Evolutionary conservation across 2,797 vertebrate genomes (phyloP).

Genomic region (Pygocentrus nattereri): DNA sequence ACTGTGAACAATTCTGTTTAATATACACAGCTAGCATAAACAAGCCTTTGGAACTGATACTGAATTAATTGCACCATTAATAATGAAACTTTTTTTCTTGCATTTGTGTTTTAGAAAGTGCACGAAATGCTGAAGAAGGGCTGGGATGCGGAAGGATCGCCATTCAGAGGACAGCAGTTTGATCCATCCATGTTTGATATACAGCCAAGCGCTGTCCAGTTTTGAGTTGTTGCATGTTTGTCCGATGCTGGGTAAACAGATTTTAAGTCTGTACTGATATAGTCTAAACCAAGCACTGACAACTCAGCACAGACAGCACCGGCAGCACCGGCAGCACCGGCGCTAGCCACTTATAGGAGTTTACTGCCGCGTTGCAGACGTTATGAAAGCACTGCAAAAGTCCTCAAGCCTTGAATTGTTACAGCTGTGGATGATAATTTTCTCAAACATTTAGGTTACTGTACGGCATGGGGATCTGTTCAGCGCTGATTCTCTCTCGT

Average conservation of each 20-base stretch:
- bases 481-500: not conserved
- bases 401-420: not conserved
- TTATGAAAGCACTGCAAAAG: slow-evolving; percentile 11
- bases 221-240: slow-evolving; percentile 75
- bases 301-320: not conserved
- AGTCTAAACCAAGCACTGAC: slow-evolving; percentile 19
- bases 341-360: not conserved
- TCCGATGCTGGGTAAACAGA: slow-evolving; percentile 17
- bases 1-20: no score
- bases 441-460: not conserved
- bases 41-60: not conserved
- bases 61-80: not conserved
- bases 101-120: slow-evolving; percentile 84
- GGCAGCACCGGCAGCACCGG: not conserved
- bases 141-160: slow-evolving; percentile 97
- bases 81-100: not conserved
- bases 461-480: not conserved
- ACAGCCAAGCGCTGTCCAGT: slow-evolving; percentile 93
- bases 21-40: no score
- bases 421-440: not conserved
- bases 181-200: slow-evolving; percentile 98
- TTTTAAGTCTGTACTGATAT: not conserved
- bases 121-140: slow-evolving; percentile 99
- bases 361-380: not conserved
- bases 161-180: slow-evolving; percentile 94